A percentile compares a stretch with the other conserved stretches of the same genome.
These are phyloP conservation scores for Plagodis dolabraria DNA, from an alignment of 2,888 invertebrate genomes.

Conservation along the genomic window DNA sequence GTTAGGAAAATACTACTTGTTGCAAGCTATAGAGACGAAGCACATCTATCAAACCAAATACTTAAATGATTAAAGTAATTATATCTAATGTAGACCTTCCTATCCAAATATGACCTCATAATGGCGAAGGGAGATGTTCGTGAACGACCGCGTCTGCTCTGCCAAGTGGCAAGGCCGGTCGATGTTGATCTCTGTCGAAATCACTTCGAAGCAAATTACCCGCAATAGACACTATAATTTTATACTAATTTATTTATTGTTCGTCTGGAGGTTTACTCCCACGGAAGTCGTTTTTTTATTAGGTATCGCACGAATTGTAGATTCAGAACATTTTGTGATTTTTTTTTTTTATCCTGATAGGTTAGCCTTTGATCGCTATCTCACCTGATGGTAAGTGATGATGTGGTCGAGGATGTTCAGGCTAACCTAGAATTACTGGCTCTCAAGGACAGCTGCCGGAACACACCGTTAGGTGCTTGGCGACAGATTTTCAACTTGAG, in stretches of 20 bases:
- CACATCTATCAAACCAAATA: too few species aligned
- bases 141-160: slow-evolving; percentile 30
- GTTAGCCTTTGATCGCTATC: too few species aligned
- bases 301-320: slow-evolving; percentile 2
- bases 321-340: too few species aligned
- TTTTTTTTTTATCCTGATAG: too few species aligned
- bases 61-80: slow-evolving; percentile 1
- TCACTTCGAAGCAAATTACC: slow-evolving; percentile 30
- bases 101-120: slow-evolving; percentile 34
- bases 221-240: slow-evolving; percentile 20
- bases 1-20: not conserved
- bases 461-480: too few species aligned
- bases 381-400: too few species aligned
- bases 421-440: too few species aligned
- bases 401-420: too few species aligned
- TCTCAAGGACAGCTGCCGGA: too few species aligned
- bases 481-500: too few species aligned
- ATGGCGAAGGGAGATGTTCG: slow-evolving; percentile 35
- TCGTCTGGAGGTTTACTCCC: not conserved
- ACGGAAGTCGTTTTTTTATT: slow-evolving; percentile 10
- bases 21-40: slow-evolving; percentile 1
- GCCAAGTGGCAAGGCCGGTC: slow-evolving; percentile 33
- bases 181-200: slow-evolving; percentile 35
- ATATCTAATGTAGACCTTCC: slow-evolving; percentile 6
- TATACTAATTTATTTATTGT: slow-evolving; percentile 3